Base-by-base conservation (phyloP, 2,113 vertebrate genomes). In the Serinus canaria region DNA sequence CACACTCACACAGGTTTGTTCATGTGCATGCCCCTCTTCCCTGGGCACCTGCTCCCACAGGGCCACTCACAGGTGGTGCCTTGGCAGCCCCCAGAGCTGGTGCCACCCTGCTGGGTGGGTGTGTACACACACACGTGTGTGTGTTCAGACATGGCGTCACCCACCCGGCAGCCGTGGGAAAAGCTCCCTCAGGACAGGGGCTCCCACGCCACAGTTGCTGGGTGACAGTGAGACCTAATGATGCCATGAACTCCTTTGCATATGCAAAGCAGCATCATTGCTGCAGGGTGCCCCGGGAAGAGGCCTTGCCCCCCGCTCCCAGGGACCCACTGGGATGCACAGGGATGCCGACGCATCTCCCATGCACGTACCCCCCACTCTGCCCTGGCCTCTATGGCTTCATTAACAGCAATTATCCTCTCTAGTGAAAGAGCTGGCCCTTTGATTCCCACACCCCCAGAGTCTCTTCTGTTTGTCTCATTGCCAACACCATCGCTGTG, bases 191-290 rank as follows among this genome's bases (percentile, higher is more conserved):
- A 6, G 76, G 35, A 53, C 2, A 2, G 68, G 59, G 79, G 64
- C 90, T 96, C 94, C 83, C 92, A 92, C 46, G 16, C 43, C 0
- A 0, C 79, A 94, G 96, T 96, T 97, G 96, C 96, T 95, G 96
- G 88, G 96, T 96, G 96, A 96, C 94, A 90, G 55, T 0, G 0
- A 95, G 55, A 59, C 76, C 79, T 70, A 77, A 86, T 27, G 79
- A 97, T 95, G 83, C 76, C 95, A 96, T 63, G 94, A 95, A 75
- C 72, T 95, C 11, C 5, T 96, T 94, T 97, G 72, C 96, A 96
- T 97, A 97, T 95, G 92, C 88, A 96, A 97, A 95, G 46, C 43
- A 77, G 59, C 28, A 69, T 83, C 88, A 79, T 21, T 80, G 72
- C 90, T 76, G 82, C 23, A 0, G 75, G 74, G 39, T 69, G 63